Evolutionary conservation across 2,113 vertebrate species (phyloP), one percentile per base, ranked within the genome.

Genomic region (Rhinolophus sinicus): DNA sequence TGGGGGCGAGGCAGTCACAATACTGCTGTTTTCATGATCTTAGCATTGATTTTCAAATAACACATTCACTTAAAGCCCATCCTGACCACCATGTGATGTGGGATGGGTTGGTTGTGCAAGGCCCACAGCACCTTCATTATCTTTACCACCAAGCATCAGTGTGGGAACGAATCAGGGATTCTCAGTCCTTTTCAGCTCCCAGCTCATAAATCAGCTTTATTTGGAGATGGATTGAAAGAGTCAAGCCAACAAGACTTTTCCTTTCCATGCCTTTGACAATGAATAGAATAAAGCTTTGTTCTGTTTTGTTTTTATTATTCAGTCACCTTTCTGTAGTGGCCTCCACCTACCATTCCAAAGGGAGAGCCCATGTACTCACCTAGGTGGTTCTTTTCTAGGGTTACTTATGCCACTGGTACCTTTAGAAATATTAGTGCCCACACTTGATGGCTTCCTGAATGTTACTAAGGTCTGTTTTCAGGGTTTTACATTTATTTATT

Each of bases 1-100:
- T 26, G 70, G 75, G 50, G 86, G 67, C 88, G 81, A 82, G 88
- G 65, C 2, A 3, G 60, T 82, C 76, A 82, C 30, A 30, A 6
- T 5, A 7, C 73, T 30, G 83, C 64, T 54, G 40, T 64, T 88
- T 64, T 88, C 72, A 35, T 13, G 40, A 56, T 28, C n/a, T 85
- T 22, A 8, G 67, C 67, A 60, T 64, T 82, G 95, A 94, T 84
- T 95, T 96, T 89, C 78, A 92, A 64, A 86, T 73, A 76, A 88
- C 86, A 26, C 85, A n/a, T 62, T 95, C 88, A 40, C 52, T 88
- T 67, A n/a, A 50, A 82, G 86, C 69, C 58, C 73, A 19, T 0
- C 35, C 52, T 33, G 58, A 60, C 47, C 33, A 70, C 16, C 5
- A 54, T 65, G 54, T 3, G 75, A 47, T 52, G 33, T 87, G 82